Evolutionary conservation across 2,888 invertebrate genomes (phyloP), one percentile per base, ranked within the genome.

Genomic region (Lasioglossum leucozonium): DNA sequence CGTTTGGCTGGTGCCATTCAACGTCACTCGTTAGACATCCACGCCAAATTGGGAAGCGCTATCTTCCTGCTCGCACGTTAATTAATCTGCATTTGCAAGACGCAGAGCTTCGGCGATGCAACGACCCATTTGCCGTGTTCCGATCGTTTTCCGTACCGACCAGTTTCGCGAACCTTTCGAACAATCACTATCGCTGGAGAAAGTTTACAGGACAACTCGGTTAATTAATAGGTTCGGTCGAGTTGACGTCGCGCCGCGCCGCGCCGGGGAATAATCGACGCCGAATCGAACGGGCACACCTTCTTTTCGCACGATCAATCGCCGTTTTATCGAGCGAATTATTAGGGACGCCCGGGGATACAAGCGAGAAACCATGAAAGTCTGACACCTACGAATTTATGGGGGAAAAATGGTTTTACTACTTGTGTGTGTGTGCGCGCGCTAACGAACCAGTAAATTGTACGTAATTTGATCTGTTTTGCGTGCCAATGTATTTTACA

Each of bases 71-170:
- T 81, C 44, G 30, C 16, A 26, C 44, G 78, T 65, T 79, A 88
- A 89, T 89, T 88, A 87, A 85, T 89, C 82, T 79, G 62, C 83
- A 81, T 82, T 44, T 78, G 75, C 26, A 10, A 62, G 84, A 79
- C 71, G 13, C 58, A 44, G 58, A 44, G 72, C 58, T 74, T 84
- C 22, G 67, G 80, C 34, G 30, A 77, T 67, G 71, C 82, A 79
- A 73, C 82, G 82, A 87, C 79, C 81, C 76, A 83, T 74, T 85
- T 78, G 62, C 76, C 73, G 81, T 58, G 58, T 30, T 18, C 62
- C 73, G 69, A 58, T 84, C 76, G 26, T 74, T 84, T 81, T 77
- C 77, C 82, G 67, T 40, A 72, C 62, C 79, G 55, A 42, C 37
- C 58, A 62, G 74, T 69, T 84, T 69, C 75, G 76, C 26, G 42